Percentiles rank a stretch among this genome's conserved stretches.
Evolutionary conservation across 2,113 vertebrate species (phyloP).

Genomic region (Platichthys flesus): DNA sequence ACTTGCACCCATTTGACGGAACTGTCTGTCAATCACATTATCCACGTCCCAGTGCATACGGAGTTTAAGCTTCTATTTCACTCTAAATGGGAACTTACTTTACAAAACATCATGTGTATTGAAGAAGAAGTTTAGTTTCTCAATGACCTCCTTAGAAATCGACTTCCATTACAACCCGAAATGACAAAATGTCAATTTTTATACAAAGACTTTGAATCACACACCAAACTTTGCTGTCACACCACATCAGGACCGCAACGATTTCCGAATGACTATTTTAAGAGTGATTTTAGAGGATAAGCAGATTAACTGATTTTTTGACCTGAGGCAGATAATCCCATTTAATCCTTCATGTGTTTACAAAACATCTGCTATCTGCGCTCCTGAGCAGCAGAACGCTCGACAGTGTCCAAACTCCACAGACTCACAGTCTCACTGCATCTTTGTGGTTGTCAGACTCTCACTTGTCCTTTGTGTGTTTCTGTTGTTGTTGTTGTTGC

Average conservation of each 20-base stretch:
- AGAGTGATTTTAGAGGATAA: not conserved
- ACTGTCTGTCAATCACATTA: no score
- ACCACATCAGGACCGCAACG: not conserved
- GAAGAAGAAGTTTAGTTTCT: no score
- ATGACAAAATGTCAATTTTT: no score
- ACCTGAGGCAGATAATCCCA: slow-evolving; percentile 1
- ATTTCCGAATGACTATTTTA: not conserved
- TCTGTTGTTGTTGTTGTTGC: not conserved
- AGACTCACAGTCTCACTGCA: not conserved
- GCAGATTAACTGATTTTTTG: slow-evolving; percentile 3
- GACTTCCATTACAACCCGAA: no score
- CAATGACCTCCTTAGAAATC: no score
- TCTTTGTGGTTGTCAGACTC: slow-evolving; percentile 4
- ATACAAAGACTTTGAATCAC: no score
- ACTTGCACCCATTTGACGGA: no score
- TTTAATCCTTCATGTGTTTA: slow-evolving; percentile 42
- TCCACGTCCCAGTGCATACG: no score
- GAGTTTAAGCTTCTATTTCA: no score
- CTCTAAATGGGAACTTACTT: no score
- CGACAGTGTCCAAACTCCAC: not conserved
- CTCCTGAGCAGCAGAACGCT: not conserved
- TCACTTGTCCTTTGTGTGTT: not conserved
- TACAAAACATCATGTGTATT: no score
- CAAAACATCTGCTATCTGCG: slow-evolving; percentile 27
- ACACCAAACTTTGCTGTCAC: not conserved